Evolutionary conservation across 2,113 vertebrate species (phyloP), one percentile per base, ranked within the genome.

Genomic region (Percina caprodes): DNA sequence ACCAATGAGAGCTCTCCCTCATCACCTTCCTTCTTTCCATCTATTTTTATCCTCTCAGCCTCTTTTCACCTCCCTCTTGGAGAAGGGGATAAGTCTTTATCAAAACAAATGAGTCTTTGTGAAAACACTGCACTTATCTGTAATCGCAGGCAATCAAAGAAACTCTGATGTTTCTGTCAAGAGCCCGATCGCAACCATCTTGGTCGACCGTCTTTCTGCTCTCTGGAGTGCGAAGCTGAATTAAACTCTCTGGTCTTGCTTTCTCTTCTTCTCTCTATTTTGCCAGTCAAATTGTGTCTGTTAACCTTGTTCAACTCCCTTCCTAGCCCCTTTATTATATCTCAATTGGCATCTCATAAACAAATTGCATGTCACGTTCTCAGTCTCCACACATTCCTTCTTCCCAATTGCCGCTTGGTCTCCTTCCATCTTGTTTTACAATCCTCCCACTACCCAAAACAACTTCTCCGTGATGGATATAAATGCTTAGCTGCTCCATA

Each of bases 91-190:
- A 65, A 73, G 65, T 88, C 63, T 90, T 89, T 89, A 85, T 88
- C 72, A 86, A 91, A 91, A 91, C 78, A 92, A 91, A 93, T 83
- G 81, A 74, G 61, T 85, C 82, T 88, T 79, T 80, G 77, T 67
- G 73, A 91, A 92, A 91, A 87, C 71, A 79, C 83, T 82, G 69
- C 86, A 86, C 85, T 92, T 92, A 91, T 85, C 74, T 89, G 80
- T 83, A 90, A 92, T 92, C 82, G 75, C 79, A 79, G 42, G 59
- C 83, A 88, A 80, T 92, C 88, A 88, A 69, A 89, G 72, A 77
- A 82, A 77, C 82, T 82, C 66, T 77, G 74, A 59, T 83, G 83
- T 80, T 86, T 87, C 84, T 84, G 74, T 87, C 79, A 61, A 79
- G 80, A 65, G 73, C 42, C 82, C 26, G 13, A 83, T 71, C 73